These are phyloP conservation scores for Hydroisotoma schaefferi DNA, from an alignment of 2,888 invertebrate genomes.

Conservation along the genomic window DNA sequence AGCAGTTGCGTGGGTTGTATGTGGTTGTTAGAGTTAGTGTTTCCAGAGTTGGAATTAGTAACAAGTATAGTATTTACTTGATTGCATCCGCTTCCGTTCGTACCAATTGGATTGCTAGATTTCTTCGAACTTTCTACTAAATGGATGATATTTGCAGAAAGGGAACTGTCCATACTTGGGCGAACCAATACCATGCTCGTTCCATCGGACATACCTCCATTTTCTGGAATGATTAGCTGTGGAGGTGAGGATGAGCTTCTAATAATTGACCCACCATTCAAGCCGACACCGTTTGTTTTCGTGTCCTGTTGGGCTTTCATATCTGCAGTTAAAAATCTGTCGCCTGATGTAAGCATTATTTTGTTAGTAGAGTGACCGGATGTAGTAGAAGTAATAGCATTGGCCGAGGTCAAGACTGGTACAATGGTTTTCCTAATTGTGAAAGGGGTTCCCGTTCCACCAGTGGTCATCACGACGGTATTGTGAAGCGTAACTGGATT, in stretches of 20 bases:
- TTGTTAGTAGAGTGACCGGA: neutral
- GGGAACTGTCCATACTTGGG: conserved; percentile 39
- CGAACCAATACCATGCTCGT: conserved; percentile 43
- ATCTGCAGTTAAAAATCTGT: neutral
- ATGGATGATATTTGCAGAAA: conserved; percentile 39
- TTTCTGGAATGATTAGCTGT: conserved; percentile 48
- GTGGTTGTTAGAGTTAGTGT: conserved; percentile 11
- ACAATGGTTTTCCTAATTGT: conserved; percentile 32
- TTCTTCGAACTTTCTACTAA: conserved; percentile 36
- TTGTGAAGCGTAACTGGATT: neutral
- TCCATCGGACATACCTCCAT: conserved; percentile 36
- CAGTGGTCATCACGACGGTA: conserved; percentile 21
- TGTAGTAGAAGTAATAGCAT: neutral
- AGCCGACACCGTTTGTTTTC: conserved; percentile 5
- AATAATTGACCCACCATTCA: conserved; percentile 42
- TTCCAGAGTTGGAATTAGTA: conserved; percentile 25
- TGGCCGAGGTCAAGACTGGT: neutral
- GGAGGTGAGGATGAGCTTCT: conserved; percentile 47
- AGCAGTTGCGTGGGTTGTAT: conserved; percentile 63
- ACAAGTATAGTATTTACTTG: conserved; percentile 15
- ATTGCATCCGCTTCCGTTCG: conserved; percentile 16
- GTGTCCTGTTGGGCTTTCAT: conserved; percentile 1
- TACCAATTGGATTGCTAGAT: neutral
- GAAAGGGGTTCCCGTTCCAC: conserved; percentile 22
- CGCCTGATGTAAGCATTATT: neutral